Evolutionary conservation across 1,140 invertebrate genomes (phyloP).

Genomic region (Musca domestica): DNA sequence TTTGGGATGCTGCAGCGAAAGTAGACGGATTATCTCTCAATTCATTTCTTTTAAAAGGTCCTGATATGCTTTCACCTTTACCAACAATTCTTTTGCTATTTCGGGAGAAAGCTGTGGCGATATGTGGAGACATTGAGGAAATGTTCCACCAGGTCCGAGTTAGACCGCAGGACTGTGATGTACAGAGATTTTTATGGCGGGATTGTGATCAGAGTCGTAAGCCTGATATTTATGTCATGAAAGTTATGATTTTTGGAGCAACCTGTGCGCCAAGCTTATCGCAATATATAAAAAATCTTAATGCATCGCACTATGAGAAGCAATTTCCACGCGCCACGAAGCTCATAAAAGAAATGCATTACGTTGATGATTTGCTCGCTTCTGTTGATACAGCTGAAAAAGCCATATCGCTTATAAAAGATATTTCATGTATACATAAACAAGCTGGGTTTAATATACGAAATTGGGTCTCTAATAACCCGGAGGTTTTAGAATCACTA

Average conservation of each 20-base stretch:
- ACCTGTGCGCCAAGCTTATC: slow-evolving; percentile 43
- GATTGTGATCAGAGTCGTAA: slow-evolving; percentile 22
- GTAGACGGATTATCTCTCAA: slow-evolving; percentile 33
- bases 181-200: slow-evolving; percentile 44
- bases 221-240: slow-evolving; percentile 23
- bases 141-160: slow-evolving; percentile 45
- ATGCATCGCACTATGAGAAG: slow-evolving; percentile 28
- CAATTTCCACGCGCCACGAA: background rate
- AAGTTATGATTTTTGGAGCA: slow-evolving; percentile 47
- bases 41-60: slow-evolving; percentile 34
- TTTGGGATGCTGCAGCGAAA: slow-evolving; percentile 43
- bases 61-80: slow-evolving; percentile 33
- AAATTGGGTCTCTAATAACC: slow-evolving; percentile 7
- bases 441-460: slow-evolving; percentile 1
- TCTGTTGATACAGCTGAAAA: slow-evolving; percentile 26
- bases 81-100: slow-evolving; percentile 32
- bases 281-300: slow-evolving; percentile 44
- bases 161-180: slow-evolving; percentile 29
- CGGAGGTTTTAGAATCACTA: background rate
- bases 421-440: background rate
- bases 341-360: background rate
- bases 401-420: too few relatives aligned
- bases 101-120: slow-evolving; percentile 28
- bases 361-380: slow-evolving; percentile 39
- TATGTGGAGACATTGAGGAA: slow-evolving; percentile 41